Evolutionary conservation across 2,888 invertebrate genomes (phyloP).

Genomic region (Amorpha juglandis): DNA sequence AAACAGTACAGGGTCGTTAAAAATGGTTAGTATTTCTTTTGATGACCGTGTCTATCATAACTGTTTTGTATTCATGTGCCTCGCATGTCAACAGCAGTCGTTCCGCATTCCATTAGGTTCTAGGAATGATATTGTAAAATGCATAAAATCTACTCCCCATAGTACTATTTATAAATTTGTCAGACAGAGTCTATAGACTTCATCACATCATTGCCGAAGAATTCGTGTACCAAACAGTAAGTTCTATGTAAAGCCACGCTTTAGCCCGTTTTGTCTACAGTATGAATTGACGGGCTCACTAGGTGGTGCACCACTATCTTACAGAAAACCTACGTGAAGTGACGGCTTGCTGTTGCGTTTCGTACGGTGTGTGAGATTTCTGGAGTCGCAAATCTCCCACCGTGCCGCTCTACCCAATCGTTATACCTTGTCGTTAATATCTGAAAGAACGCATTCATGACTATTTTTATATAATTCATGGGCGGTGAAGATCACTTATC

Average conservation of each 20-base stretch:
- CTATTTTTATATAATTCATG: neutral
- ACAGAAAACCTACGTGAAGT: too few species aligned
- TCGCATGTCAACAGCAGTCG: slow-evolving; percentile 63
- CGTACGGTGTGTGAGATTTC: too few species aligned
- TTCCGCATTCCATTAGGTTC: slow-evolving; percentile 73
- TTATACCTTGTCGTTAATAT: too few species aligned
- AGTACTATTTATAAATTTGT: neutral
- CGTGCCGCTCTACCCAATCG: too few species aligned
- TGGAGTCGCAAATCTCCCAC: too few species aligned
- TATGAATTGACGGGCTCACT: too few species aligned
- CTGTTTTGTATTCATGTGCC: slow-evolving; percentile 69
- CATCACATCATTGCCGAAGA: neutral
- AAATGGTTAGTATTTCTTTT: slow-evolving; percentile 15
- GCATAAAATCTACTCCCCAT: slow-evolving; percentile 29
- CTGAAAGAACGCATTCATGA: too few species aligned
- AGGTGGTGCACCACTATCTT: too few species aligned
- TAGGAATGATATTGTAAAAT: slow-evolving; percentile 61
- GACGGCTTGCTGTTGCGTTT: too few species aligned
- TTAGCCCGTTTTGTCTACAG: too few species aligned
- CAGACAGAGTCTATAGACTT: neutral
- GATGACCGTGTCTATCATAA: slow-evolving; percentile 36
- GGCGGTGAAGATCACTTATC: neutral
- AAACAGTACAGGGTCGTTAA: slow-evolving; percentile 10
- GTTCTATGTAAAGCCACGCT: too few species aligned
- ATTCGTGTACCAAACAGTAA: too few species aligned